A percentile compares a stretch with the other conserved stretches of the same genome.
These are phyloP conservation scores for Hylyphantes graminicola DNA, from an alignment of 1,140 invertebrate genomes.

Conservation along the genomic window DNA sequence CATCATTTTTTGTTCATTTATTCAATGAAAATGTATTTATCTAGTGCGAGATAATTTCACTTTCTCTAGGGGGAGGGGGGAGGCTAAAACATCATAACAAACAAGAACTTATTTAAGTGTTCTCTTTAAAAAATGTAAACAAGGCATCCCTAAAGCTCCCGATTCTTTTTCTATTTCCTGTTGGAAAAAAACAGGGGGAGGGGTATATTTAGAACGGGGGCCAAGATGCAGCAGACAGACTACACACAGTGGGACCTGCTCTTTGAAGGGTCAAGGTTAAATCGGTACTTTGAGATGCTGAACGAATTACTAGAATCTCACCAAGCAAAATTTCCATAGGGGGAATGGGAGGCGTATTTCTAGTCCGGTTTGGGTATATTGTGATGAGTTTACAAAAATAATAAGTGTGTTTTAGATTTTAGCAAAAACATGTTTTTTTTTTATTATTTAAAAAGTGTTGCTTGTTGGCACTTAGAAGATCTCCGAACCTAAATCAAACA, in stretches of 20 bases:
- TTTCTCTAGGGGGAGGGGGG: too few species aligned
- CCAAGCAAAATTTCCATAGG: neutral
- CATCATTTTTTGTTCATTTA: too few species aligned
- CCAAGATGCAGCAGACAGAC: neutral
- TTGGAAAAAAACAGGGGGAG: neutral
- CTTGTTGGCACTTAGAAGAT: too few species aligned
- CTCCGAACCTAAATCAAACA: too few species aligned
- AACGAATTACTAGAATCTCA: neutral
- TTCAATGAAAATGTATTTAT: too few species aligned
- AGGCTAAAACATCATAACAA: too few species aligned
- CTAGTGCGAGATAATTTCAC: too few species aligned
- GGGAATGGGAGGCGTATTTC: neutral
- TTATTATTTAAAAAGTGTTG: neutral
- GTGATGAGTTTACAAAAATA: too few species aligned
- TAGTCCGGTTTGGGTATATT: too few species aligned
- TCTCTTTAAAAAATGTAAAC: too few species aligned
- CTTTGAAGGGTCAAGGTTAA: constrained; percentile 41
- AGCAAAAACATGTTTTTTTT: neutral
- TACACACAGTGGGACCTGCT: constrained; percentile 31
- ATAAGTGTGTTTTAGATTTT: neutral
- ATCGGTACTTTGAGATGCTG: neutral
- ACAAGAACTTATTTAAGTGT: too few species aligned
- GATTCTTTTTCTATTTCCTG: constrained; percentile 39
- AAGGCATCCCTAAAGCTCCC: too few species aligned
- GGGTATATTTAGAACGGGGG: neutral